Base-by-base conservation (phyloP, 2,797 vertebrate species). In the Natrix natrix region DNA sequence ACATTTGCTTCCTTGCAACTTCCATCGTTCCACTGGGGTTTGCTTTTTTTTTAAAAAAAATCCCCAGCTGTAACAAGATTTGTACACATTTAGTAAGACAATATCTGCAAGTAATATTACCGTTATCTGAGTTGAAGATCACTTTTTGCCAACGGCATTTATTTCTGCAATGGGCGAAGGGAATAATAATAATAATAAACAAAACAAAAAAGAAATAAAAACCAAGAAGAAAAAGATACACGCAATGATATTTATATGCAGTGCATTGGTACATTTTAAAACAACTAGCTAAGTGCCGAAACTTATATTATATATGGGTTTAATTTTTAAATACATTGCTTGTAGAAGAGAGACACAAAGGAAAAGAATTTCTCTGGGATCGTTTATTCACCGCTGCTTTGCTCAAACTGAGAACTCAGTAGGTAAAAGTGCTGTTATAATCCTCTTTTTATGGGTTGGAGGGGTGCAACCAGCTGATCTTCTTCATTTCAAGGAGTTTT, bases 111-210 rank as follows among this genome's bases (percentile, higher is more conserved):
- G 43, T 55, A 69, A 0, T 22, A 0, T 92, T 93, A 48, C 66
- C 12, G n/a, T 90, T 94, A 92, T 14, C 37, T 63, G 37, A 92
- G 61, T 37, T 24, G 28, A n/a, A 52, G 43, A 92, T 93, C 93
- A 28, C 2, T 57, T 52, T 48, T 89, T 92, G 92, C 60, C 95
- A 91, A 94, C 94, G 92, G 95, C 52, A 17, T 87, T 96, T 95
- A 57, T 95, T 96, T 94, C 20, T 95, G 87, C 52, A 96, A 92
- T 59, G 37, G 92, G 74, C 91, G 94, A 94, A 91, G 26, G 1
- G 20, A 12, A 32, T 59, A 7, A 5, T 5, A 90, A 5, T 5
- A 90, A 37, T 16, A 63, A 63, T 28, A 28, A 4, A 60, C 5
- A 60, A 22, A 63, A 3, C 8, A 86, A 88, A 37, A 37, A 12